phyloP scores from a whole-genome alignment of 2,888 invertebrate genomes.

The Drosophila nigricruria region DNA sequence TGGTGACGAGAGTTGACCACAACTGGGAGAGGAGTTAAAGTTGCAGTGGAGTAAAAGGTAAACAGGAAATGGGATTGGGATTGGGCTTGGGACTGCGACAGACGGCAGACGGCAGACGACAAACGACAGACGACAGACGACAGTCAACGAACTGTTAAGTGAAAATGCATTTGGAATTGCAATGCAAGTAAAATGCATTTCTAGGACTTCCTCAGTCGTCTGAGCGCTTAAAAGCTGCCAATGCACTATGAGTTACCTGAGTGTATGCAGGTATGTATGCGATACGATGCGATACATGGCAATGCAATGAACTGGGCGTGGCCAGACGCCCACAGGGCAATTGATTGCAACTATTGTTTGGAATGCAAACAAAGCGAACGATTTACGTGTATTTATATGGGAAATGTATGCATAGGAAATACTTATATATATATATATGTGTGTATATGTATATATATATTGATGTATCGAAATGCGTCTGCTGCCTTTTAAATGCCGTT shows the following conservation, averaged over 20 bases:
- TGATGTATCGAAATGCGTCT: slow-evolving; percentile 23
- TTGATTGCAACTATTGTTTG: slow-evolving; percentile 60
- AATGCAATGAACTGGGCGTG: slow-evolving; percentile 44
- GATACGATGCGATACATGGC: not conserved
- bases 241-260: slow-evolving; percentile 9
- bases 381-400: slow-evolving; percentile 1
- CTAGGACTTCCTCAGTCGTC: slow-evolving; percentile 57
- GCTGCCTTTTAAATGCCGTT: slow-evolving; percentile 42
- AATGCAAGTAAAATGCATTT: slow-evolving; percentile 59
- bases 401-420: not conserved
- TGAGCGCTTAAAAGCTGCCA: slow-evolving; percentile 62
- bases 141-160: slow-evolving; percentile 68
- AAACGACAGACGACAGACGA: slow-evolving; percentile 7
- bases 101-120: not conserved
- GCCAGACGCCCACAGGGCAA: slow-evolving; percentile 27
- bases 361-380: slow-evolving; percentile 17
- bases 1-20: slow-evolving; percentile 3
- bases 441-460: slow-evolving; percentile 3
- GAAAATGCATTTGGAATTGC: slow-evolving; percentile 56
- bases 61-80: not conserved
- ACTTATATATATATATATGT: not conserved
- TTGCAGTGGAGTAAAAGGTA: not conserved
- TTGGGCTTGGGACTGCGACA: not conserved
- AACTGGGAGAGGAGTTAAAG: not conserved
- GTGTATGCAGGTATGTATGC: slow-evolving; percentile 1